These are phyloP conservation scores for Protaetia brevitarsis DNA, from an alignment of 1,140 invertebrate species.

Conservation along the genomic window DNA sequence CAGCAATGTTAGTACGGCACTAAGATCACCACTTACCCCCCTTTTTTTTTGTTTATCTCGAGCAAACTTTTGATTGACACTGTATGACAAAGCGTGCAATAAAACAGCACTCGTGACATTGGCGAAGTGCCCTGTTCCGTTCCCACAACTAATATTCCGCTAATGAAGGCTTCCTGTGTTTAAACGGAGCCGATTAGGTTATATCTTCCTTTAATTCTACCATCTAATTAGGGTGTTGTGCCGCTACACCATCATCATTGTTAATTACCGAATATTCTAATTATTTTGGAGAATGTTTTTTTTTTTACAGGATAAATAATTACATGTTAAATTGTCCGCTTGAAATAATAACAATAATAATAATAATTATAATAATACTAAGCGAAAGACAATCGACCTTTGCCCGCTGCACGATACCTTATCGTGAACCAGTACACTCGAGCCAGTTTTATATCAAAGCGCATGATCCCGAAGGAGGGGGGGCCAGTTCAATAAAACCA, in stretches of 20 bases:
- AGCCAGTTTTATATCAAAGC: constrained; percentile 2
- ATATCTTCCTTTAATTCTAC: too few relatives aligned
- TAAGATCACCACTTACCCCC: too few relatives aligned
- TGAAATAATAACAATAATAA: constrained; percentile 8
- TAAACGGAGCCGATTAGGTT: neutral
- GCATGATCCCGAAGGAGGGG: constrained; percentile 3
- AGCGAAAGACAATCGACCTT: constrained; percentile 12
- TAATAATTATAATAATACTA: constrained; percentile 10
- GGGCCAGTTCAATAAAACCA: constrained; percentile 7
- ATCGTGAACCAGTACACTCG: constrained; percentile 1
- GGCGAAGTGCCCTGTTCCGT: neutral
- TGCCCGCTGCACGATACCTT: constrained; percentile 4
- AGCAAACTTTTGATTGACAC: neutral
- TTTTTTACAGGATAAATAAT: too few relatives aligned
- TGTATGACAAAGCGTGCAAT: neutral
- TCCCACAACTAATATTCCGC: constrained; percentile 1
- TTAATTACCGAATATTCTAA: too few relatives aligned
- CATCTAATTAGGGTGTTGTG: too few relatives aligned
- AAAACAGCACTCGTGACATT: neutral
- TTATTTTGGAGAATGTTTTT: too few relatives aligned
- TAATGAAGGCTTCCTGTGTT: neutral
- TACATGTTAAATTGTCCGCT: too few relatives aligned
- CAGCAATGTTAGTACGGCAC: too few relatives aligned
- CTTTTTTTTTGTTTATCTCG: too few relatives aligned
- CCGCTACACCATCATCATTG: too few relatives aligned